These are phyloP conservation scores for Gopherus flavomarginatus DNA, from an alignment of 2,113 vertebrate genomes.

Conservation along the genomic window DNA sequence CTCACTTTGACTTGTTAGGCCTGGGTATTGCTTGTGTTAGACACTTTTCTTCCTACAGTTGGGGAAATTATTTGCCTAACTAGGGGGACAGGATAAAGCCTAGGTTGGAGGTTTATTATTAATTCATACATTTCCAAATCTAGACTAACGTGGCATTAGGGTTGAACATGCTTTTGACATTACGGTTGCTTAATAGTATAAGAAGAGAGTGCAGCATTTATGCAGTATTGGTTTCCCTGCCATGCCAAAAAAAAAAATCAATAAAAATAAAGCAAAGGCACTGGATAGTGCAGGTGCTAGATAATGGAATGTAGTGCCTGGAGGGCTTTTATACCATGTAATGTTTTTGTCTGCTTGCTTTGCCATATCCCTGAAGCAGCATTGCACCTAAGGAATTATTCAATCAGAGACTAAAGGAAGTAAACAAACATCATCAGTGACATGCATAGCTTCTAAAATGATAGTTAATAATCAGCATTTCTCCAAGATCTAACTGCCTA, in stretches of 20 bases:
- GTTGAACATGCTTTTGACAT: no score
- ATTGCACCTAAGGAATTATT: not conserved
- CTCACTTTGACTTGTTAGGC: no score
- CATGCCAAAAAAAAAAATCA: not conserved
- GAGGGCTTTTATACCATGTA: not conserved
- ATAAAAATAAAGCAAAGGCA: not conserved
- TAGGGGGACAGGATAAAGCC: no score
- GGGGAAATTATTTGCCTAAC: no score
- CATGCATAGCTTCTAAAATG: not conserved
- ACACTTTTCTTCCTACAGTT: no score
- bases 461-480: not conserved
- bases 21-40: no score
- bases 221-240: not conserved
- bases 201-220: no score
- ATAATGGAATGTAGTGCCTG: not conserved
- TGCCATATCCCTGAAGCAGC: not conserved
- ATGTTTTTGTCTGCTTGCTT: not conserved
- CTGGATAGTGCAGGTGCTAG: not conserved
- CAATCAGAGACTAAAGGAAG: not conserved
- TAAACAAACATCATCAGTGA: not conserved
- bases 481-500: not conserved
- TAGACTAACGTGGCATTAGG: no score
- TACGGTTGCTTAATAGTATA: no score
- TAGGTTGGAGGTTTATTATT: no score
- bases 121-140: no score